Percentiles rank a stretch among this genome's conserved stretches.
Evolutionary conservation across 2,888 invertebrate species (phyloP).

Genomic region (Nomada fabriciana): DNA sequence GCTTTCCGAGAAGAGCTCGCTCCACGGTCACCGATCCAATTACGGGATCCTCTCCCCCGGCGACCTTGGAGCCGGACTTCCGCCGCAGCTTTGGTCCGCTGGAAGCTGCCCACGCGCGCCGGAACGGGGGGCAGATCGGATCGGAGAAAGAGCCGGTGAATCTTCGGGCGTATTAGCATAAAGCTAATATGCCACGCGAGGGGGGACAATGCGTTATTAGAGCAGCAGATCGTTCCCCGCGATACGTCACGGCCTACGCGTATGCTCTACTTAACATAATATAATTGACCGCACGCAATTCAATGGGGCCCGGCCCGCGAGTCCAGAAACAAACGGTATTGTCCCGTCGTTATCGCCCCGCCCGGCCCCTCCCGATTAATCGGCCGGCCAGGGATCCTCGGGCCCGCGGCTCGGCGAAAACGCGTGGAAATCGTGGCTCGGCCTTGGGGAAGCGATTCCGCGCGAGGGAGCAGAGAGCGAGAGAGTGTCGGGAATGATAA

Average conservation of each 20-base stretch:
- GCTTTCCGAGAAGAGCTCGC: background rate
- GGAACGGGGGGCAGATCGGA: conserved; percentile 68
- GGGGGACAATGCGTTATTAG: conserved; percentile 83
- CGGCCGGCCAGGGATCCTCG: background rate
- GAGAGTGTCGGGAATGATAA: conserved; percentile 81
- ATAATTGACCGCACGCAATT: conserved; percentile 84
- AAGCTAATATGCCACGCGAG: conserved; percentile 82
- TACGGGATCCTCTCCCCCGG: background rate
- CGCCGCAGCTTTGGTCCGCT: conserved; percentile 49
- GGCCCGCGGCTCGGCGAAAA: background rate
- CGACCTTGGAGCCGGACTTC: conserved; percentile 49
- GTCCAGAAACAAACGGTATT: conserved; percentile 73
- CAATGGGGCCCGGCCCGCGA: conserved; percentile 82
- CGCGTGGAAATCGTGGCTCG: background rate
- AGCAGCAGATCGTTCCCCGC: conserved; percentile 72
- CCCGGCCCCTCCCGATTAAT: background rate
- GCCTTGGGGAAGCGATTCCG: conserved; percentile 59
- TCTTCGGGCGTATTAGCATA: conserved; percentile 81
- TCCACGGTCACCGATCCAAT: conserved; percentile 1
- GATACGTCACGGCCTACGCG: conserved; percentile 78
- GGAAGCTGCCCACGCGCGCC: conserved; percentile 44
- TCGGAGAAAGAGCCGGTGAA: conserved; percentile 73
- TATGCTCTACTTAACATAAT: conserved; percentile 84
- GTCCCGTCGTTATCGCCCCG: conserved; percentile 22
- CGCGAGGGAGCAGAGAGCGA: conserved; percentile 66